Percentiles rank a stretch among this genome's conserved stretches.
Evolutionary conservation across 2,888 invertebrate species (phyloP).

Genomic region (Suillia variegata): DNA sequence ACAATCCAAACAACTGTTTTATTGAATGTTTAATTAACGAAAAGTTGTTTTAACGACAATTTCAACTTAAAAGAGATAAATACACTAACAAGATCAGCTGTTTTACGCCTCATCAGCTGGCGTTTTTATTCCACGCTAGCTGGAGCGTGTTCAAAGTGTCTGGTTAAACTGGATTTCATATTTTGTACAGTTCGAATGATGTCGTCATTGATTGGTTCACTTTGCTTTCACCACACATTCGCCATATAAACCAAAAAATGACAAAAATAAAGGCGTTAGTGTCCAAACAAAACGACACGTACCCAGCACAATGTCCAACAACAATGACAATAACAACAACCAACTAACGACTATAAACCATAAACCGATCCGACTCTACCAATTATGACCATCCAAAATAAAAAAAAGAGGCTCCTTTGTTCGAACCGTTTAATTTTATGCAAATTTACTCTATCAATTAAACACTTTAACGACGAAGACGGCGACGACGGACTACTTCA

Average conservation of each 20-base stretch:
- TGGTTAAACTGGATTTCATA: conserved; percentile 40
- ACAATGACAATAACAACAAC: background rate
- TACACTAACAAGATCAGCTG: too few relatives aligned
- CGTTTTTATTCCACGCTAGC: too few relatives aligned
- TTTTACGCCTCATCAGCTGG: conserved; percentile 27
- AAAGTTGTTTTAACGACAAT: too few relatives aligned
- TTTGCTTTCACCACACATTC: conserved; percentile 47
- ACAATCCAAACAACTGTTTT: too few relatives aligned
- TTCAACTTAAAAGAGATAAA: too few relatives aligned
- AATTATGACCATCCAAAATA: background rate
- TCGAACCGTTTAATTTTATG: background rate
- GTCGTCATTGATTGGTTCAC: conserved; percentile 55
- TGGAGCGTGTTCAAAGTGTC: background rate
- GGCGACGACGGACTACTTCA: background rate
- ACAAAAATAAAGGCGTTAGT: background rate
- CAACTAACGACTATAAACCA: too few relatives aligned
- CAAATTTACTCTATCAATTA: too few relatives aligned
- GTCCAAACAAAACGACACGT: too few relatives aligned
- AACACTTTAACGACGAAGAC: background rate
- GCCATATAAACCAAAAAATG: conserved; percentile 16
- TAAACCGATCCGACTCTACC: too few relatives aligned
- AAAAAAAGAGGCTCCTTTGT: background rate
- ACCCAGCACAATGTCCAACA: too few relatives aligned
- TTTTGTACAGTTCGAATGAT: conserved; percentile 36
- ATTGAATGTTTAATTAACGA: too few relatives aligned